phyloP scores from a whole-genome alignment of 2,797 vertebrate species.

The Mycteria americana region DNA sequence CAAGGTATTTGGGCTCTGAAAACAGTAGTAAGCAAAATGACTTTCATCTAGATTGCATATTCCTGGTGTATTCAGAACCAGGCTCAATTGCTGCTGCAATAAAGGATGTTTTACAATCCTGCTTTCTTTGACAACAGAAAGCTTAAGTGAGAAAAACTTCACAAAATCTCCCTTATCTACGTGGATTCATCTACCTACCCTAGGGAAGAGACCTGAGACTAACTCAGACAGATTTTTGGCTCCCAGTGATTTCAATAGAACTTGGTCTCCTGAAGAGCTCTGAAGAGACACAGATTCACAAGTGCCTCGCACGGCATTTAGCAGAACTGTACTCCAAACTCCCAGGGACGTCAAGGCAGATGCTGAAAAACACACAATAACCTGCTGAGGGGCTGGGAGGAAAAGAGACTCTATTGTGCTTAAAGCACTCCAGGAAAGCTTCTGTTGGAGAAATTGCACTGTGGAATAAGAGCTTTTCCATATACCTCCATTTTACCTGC shows the following conservation, averaged over 20 bases:
- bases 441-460: neutral
- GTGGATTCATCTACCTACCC: neutral
- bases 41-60: neutral
- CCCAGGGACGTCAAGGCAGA: neutral
- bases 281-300: neutral
- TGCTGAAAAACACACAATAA: neutral
- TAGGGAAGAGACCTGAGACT: neutral
- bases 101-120: neutral
- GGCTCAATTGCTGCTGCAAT: neutral
- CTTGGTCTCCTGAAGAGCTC: neutral
- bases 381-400: neutral
- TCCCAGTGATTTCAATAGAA: neutral
- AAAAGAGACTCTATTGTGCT: neutral
- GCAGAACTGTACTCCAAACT: neutral
- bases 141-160: neutral
- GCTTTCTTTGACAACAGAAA: neutral
- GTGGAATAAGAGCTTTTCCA: neutral
- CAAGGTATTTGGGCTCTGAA: neutral
- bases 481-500: neutral
- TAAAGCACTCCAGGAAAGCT: neutral
- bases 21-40: neutral
- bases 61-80: neutral
- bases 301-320: neutral
- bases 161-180: neutral
- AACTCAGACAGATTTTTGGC: neutral